Conservation (phyloP, 92 coral and sea anemone species). For the Metridium senile region DNA sequence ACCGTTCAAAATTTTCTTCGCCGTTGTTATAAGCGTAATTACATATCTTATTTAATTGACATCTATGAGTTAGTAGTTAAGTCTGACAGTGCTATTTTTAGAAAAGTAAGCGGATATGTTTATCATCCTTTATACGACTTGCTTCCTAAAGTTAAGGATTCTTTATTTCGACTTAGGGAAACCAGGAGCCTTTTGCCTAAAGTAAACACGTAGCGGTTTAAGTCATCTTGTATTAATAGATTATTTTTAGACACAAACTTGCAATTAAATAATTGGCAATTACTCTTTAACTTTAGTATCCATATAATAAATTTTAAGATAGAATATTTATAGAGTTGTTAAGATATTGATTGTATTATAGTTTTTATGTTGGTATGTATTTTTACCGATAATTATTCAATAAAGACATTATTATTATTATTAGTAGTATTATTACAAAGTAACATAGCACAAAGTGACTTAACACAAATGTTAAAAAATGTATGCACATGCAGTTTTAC, state of each 20-base stretch:
- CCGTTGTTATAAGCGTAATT: too few relatives aligned
- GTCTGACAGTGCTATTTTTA: slow-evolving; percentile 28
- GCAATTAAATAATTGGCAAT: neutral
- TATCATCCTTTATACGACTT: neutral
- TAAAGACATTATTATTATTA: too few relatives aligned
- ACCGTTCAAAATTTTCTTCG: slow-evolving; percentile 30
- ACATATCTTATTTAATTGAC: slow-evolving; percentile 33
- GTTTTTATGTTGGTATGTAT: too few relatives aligned
- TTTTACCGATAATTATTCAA: too few relatives aligned
- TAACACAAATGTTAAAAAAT: neutral
- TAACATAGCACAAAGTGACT: neutral
- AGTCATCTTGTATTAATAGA: neutral
- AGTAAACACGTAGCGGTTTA: neutral
- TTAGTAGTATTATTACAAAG: too few relatives aligned
- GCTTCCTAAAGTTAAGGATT: neutral
- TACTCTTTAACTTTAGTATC: too few relatives aligned
- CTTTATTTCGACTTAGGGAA: neutral
- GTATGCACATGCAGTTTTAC: neutral
- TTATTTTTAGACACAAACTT: neutral
- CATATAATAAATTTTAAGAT: too few relatives aligned
- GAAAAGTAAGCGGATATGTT: slow-evolving; percentile 11
- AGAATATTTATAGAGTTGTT: too few relatives aligned
- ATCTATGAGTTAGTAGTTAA: slow-evolving; percentile 21
- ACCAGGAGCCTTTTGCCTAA: too few relatives aligned
- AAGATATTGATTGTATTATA: too few relatives aligned